A percentile compares a stretch with the other conserved stretches of the same genome.
Evolutionary conservation across 2,797 vertebrate species (phyloP).

Genomic region (Pyrrhura leucotis): DNA sequence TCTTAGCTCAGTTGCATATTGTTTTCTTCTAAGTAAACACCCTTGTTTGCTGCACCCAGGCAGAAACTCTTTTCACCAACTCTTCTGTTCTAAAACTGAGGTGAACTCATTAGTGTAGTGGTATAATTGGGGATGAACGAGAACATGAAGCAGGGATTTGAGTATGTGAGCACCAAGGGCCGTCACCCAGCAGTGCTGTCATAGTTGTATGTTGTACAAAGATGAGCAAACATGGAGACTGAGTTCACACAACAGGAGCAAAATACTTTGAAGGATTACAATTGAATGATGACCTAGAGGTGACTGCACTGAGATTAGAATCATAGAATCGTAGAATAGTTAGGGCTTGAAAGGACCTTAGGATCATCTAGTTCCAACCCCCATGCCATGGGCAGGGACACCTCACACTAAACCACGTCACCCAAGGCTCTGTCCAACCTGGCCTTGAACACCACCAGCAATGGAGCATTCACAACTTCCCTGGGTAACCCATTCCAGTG

Average conservation of each 20-base stretch:
- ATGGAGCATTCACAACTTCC: no score
- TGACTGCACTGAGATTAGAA: background rate
- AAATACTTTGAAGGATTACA: background rate
- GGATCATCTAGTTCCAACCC: background rate
- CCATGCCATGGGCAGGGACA: background rate
- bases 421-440: no score
- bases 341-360: background rate
- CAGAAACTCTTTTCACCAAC: background rate
- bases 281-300: background rate
- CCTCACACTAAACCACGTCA: no score
- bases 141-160: background rate
- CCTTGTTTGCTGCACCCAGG: fast-evolving
- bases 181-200: fast-evolving
- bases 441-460: no score
- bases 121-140: background rate
- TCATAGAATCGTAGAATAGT: background rate
- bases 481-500: no score
- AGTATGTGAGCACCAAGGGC: background rate
- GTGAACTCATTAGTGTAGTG: background rate
- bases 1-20: background rate
- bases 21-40: background rate
- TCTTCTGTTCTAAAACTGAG: background rate
- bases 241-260: background rate
- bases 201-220: fast-evolving
- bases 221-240: fast-evolving